A percentile compares a stretch with the other conserved stretches of the same genome.
These are phyloP conservation scores for Battus philenor DNA, from an alignment of 1,140 invertebrate genomes.

Conservation along the genomic window DNA sequence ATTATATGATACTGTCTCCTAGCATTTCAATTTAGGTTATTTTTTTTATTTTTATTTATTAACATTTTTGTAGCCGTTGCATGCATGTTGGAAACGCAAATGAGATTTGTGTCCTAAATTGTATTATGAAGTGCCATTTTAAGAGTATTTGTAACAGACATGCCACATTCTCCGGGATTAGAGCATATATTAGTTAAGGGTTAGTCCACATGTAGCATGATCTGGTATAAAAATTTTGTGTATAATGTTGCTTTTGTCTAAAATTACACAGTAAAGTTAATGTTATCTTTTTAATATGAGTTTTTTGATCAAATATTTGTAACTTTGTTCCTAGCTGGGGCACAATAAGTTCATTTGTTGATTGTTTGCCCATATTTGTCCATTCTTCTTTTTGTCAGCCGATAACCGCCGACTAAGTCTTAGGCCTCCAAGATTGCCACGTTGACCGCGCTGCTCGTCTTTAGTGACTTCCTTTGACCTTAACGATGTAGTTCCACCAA, in stretches of 20 bases:
- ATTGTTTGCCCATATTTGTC: no score
- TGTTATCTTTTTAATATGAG: slow-evolving; percentile 25
- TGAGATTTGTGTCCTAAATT: slow-evolving; percentile 42
- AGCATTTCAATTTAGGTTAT: no score
- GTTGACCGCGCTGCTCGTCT: no score
- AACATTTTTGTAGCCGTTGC: background rate
- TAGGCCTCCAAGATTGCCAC: no score
- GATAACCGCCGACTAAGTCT: no score
- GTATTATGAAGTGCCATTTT: slow-evolving; percentile 58
- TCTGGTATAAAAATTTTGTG: slow-evolving; percentile 53
- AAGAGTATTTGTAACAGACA: slow-evolving; percentile 27
- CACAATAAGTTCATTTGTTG: background rate
- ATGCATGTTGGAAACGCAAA: slow-evolving; percentile 25
- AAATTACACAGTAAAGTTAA: slow-evolving; percentile 43
- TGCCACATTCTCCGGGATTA: slow-evolving; percentile 36
- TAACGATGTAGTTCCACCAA: no score
- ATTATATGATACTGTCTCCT: no score
- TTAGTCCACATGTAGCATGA: slow-evolving; percentile 27
- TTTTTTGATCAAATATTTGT: slow-evolving; percentile 15
- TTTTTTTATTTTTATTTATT: slow-evolving; percentile 8
- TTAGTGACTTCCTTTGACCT: no score
- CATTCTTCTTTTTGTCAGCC: no score
- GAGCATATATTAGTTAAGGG: slow-evolving; percentile 25
- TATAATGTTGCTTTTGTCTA: slow-evolving; percentile 43
- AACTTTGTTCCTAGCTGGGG: background rate